Base-by-base conservation (phyloP, 1,140 invertebrate species). In the Polyergus mexicanus region DNA sequence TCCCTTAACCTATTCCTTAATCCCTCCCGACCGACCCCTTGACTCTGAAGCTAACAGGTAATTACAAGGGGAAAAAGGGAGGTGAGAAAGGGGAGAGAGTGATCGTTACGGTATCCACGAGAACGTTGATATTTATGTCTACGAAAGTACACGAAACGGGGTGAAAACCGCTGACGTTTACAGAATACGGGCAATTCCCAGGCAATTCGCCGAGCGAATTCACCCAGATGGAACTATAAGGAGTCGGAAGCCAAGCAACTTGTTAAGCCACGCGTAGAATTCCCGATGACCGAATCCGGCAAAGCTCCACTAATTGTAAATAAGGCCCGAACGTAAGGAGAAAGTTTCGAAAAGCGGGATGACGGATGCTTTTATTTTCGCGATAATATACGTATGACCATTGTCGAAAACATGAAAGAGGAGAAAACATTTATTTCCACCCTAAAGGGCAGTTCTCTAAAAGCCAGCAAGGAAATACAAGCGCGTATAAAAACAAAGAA, bases 91-190 rank as follows among this genome's bases (percentile, higher is more conserved):
- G 83, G 11, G 41, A 65, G n/a, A 74, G 88, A 81, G 74, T n/a
- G 88, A 91, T 89, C 86, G 88, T 92, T 89, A 84, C 85, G 81
- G 63, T 77, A 78, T 86, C 86, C 83, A 74, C 51, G 80, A 60
- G 58, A 8, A 11, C 75, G 72, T 80, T 74, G 80, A 89, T 92
- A 92, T 92, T 91, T 92, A 91, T 89, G 91, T 86, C 51, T 87
- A 58, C 86, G 75, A 71, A 81, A 86, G 62, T 87, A 86, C 84
- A 83, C 74, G 78, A 85, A 89, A 88, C 86, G 80, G 80, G 60
- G 63, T 91, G 89, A 89, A 89, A 92, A 86, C 89, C 87, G 89
- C 90, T 89, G 88, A 87, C 86, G 77, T 86, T 86, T 86, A 83
- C 68, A 38, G 85, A 84, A 56, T 41, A 19, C 56, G 25, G 38